Evolutionary conservation across 53 echinoderm and acorn worm species (phyloP).

Genomic region (Astropecten irregularis): DNA sequence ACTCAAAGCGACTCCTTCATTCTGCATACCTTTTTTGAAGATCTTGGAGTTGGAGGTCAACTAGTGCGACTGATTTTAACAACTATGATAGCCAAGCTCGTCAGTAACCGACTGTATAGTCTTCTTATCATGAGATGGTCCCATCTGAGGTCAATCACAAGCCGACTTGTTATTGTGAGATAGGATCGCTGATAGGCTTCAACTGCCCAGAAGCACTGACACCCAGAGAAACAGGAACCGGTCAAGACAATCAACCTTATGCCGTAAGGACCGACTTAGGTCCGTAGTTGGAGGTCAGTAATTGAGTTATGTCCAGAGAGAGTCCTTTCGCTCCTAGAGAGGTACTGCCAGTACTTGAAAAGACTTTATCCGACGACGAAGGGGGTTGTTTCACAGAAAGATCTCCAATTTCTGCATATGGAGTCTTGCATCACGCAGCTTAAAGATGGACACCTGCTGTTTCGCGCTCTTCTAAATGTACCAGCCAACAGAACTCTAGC

Average conservation of each 20-base stretch:
- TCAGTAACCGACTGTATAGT: no score
- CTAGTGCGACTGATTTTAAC: no score
- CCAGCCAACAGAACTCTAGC: slow-evolving; percentile 35
- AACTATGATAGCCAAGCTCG: no score
- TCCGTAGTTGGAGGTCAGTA: slow-evolving; percentile 30
- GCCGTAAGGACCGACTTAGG: no score
- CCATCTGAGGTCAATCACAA: slow-evolving; percentile 30
- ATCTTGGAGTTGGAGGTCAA: no score
- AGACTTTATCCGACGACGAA: slow-evolving; percentile 22
- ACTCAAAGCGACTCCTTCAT: no score
- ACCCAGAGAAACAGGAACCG: slow-evolving; percentile 32
- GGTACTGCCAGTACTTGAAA: slow-evolving; percentile 41
- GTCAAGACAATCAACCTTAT: no score
- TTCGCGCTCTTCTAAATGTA: slow-evolving; percentile 20
- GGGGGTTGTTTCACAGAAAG: slow-evolving; percentile 47
- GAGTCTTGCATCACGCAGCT: slow-evolving; percentile 21
- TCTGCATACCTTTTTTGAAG: no score
- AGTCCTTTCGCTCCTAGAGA: slow-evolving; percentile 1
- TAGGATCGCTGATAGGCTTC: no score
- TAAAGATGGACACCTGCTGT: slow-evolving; percentile 62
- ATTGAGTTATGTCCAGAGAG: slow-evolving; percentile 17
- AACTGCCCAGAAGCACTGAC: slow-evolving; percentile 36
- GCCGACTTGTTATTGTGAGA: slow-evolving; percentile 38
- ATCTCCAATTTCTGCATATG: no score
- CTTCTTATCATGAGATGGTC: slow-evolving; percentile 30